Evolutionary conservation across 2,113 vertebrate genomes (phyloP).

Genomic region (Corvus hawaiiensis): DNA sequence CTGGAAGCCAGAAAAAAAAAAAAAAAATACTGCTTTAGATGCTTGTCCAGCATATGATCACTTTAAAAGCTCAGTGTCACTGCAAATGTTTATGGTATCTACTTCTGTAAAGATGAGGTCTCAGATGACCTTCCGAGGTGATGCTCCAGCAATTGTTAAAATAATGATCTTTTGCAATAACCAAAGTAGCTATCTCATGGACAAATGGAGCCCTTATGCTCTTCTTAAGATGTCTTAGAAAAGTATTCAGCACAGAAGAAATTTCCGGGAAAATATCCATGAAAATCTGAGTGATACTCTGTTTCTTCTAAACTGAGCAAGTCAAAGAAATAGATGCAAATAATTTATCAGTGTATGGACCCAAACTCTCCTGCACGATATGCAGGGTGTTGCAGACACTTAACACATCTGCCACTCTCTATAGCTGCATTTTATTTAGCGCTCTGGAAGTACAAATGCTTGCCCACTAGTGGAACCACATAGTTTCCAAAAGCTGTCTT

Average conservation of each 20-base stretch:
- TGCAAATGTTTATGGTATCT: not conserved
- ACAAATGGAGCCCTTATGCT: not conserved
- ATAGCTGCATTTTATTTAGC: constrained; percentile 53
- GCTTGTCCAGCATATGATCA: not conserved
- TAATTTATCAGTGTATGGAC: not conserved
- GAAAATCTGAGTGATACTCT: not conserved
- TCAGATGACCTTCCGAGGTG: not conserved
- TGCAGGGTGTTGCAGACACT: not conserved
- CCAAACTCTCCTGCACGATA: not conserved
- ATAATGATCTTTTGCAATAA: not conserved
- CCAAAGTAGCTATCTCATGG: not conserved
- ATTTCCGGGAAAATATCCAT: not conserved
- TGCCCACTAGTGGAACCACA: constrained; percentile 63
- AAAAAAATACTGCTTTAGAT: not conserved
- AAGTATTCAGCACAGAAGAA: not conserved
- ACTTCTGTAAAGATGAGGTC: not conserved
- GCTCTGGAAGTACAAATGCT: constrained; percentile 59
- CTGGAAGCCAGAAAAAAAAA: not conserved
- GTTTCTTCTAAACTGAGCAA: not conserved
- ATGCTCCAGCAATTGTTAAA: not conserved
- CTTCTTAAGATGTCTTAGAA: not conserved
- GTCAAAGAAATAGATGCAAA: not conserved
- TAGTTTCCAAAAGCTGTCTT: constrained; percentile 78
- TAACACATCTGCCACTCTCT: constrained; percentile 39
- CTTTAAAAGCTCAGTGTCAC: not conserved